Conservation (phyloP, 2,797 vertebrate genomes). For the Synaphobranchus kaupii region DNA sequence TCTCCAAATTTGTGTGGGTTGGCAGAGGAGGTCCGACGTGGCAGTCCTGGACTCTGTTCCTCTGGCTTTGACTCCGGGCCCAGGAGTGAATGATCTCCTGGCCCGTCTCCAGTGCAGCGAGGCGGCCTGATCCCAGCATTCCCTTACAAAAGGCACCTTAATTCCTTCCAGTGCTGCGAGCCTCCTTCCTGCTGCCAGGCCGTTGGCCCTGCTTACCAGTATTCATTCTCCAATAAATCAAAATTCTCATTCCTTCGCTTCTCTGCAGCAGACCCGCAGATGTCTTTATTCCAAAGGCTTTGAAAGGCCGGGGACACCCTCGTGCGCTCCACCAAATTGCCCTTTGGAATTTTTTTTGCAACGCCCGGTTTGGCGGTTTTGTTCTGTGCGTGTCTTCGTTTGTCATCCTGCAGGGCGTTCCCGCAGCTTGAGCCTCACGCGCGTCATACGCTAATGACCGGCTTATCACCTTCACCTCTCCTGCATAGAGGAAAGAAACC, state of each 20-base stretch:
- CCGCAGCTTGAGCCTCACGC: neutral
- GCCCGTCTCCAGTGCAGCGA: constrained; percentile 9
- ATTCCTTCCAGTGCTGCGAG: neutral
- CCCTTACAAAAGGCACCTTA: neutral
- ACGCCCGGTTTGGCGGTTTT: too few relatives aligned
- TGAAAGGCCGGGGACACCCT: too few relatives aligned
- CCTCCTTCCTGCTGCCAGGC: neutral
- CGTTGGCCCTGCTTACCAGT: neutral
- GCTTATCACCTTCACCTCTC: neutral
- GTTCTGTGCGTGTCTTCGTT: neutral
- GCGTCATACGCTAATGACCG: neutral
- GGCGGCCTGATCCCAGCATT: neutral
- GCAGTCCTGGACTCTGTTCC: constrained; percentile 24
- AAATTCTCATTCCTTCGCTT: neutral
- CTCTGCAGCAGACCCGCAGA: neutral
- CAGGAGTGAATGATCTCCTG: constrained; percentile 16
- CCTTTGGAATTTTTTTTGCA: too few relatives aligned
- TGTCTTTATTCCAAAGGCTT: too few relatives aligned
- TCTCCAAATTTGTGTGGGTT: neutral
- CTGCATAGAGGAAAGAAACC: neutral
- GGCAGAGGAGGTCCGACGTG: constrained; percentile 16
- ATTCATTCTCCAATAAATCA: neutral
- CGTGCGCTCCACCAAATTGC: too few relatives aligned
- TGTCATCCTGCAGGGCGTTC: neutral
- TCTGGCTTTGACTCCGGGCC: constrained; percentile 24